Evolutionary conservation across 1,140 invertebrate species (phyloP).

Genomic region (Arion vulgaris): DNA sequence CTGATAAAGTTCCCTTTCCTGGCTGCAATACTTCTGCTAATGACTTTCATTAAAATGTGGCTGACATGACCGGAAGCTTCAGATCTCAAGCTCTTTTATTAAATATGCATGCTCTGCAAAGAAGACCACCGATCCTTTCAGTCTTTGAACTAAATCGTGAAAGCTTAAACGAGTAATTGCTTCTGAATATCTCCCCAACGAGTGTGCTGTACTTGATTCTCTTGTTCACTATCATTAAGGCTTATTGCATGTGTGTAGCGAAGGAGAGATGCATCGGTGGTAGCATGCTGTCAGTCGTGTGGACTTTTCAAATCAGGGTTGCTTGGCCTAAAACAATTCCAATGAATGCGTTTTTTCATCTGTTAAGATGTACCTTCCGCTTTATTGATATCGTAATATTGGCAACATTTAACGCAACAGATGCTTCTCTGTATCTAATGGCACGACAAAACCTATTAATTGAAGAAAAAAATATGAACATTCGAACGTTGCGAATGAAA

Average conservation of each 20-base stretch:
- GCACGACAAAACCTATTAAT: not conserved
- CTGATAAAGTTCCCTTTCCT: not conserved
- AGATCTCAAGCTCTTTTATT: not conserved
- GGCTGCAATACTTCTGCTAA: not conserved
- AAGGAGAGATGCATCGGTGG: constrained; percentile 27
- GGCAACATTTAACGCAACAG: not conserved
- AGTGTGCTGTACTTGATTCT: not conserved
- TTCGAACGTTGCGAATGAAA: not conserved
- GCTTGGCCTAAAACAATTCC: constrained; percentile 10
- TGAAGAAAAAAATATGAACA: not conserved
- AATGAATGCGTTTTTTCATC: not conserved
- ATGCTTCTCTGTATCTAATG: not conserved
- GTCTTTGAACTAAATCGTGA: not conserved
- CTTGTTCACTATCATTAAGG: not conserved
- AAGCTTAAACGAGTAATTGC: not conserved
- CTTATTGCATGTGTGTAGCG: constrained; percentile 27
- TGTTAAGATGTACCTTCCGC: not conserved
- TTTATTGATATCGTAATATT: not conserved
- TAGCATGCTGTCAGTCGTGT: constrained; percentile 25
- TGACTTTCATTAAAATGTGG: not conserved
- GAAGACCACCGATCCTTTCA: constrained; percentile 7
- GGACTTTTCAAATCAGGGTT: not conserved
- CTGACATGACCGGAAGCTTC: not conserved
- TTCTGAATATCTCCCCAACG: not conserved
- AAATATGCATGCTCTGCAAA: constrained; percentile 9